Evolutionary conservation across 2,797 vertebrate genomes (phyloP).

Genomic region (Sebastiscus tertius): DNA sequence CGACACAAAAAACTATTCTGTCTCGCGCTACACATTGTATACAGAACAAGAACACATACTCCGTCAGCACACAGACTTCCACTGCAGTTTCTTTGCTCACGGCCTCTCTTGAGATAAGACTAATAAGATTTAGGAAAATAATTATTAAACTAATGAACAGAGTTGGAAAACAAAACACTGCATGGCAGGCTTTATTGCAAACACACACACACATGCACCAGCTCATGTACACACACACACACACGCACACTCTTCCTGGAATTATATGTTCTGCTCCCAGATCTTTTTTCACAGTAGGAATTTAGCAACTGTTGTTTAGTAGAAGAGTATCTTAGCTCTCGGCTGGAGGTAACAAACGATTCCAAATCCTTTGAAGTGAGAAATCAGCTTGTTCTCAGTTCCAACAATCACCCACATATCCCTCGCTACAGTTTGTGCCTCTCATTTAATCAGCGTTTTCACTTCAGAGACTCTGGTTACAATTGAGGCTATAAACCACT

Average conservation of each 20-base stretch:
- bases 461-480: conserved; percentile 37
- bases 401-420: conserved; percentile 67
- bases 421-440: conserved; percentile 53
- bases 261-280: conserved; percentile 79
- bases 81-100: conserved; percentile 70
- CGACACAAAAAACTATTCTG: conserved; percentile 68
- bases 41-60: conserved; percentile 65
- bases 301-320: conserved; percentile 81
- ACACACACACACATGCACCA: conserved; percentile 40
- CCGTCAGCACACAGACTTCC: conserved; percentile 58
- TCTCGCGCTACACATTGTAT: conserved; percentile 75
- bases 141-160: conserved; percentile 80
- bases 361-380: conserved; percentile 78
- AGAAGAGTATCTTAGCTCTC: conserved; percentile 76
- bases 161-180: conserved; percentile 81
- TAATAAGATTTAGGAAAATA: conserved; percentile 78
- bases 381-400: conserved; percentile 75
- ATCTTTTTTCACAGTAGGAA: conserved; percentile 80
- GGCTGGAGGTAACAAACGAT: conserved; percentile 74
- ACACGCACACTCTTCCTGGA: conserved; percentile 68
- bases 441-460: conserved; percentile 55
- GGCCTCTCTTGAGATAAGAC: conserved; percentile 74
- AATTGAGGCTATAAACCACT: background rate
- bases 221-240: conserved; percentile 24
- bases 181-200: conserved; percentile 80